Conservation (phyloP, 2,113 vertebrate species). For the Ailuropoda melanoleuca region DNA sequence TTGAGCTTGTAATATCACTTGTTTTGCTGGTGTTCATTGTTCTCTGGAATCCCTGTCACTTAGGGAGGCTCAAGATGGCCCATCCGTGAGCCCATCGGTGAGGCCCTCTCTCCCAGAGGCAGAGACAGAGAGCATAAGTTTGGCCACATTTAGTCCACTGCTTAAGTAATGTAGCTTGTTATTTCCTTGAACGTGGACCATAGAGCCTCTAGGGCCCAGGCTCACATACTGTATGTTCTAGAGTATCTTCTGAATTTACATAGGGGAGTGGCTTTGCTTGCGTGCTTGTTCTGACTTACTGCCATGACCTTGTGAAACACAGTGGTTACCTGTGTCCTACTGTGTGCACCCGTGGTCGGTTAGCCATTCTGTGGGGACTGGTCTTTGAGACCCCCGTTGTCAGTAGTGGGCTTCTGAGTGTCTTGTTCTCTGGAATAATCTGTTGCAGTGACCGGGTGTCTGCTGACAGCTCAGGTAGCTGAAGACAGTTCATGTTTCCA, state of each 20-base stretch:
- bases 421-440: not conserved
- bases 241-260: not conserved
- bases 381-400: not conserved
- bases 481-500: conserved; percentile 30
- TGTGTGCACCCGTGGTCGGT: not conserved
- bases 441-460: not conserved
- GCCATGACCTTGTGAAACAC: not conserved
- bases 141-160: not conserved
- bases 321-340: not conserved
- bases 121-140: not conserved
- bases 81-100: not conserved
- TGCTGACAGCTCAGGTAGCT: conserved; percentile 36
- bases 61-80: not conserved
- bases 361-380: not conserved
- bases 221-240: not conserved
- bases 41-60: not conserved
- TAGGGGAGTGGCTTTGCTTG: not conserved
- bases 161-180: not conserved
- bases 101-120: not conserved
- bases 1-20: not conserved
- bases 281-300: not conserved
- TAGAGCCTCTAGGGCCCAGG: not conserved
- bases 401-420: not conserved
- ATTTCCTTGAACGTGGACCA: not conserved
- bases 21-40: not conserved